Percentiles rank a stretch among this genome's conserved stretches.
Conservation (phyloP, 2,888 invertebrate genomes). For the Tryphoninae sp. region DNA sequence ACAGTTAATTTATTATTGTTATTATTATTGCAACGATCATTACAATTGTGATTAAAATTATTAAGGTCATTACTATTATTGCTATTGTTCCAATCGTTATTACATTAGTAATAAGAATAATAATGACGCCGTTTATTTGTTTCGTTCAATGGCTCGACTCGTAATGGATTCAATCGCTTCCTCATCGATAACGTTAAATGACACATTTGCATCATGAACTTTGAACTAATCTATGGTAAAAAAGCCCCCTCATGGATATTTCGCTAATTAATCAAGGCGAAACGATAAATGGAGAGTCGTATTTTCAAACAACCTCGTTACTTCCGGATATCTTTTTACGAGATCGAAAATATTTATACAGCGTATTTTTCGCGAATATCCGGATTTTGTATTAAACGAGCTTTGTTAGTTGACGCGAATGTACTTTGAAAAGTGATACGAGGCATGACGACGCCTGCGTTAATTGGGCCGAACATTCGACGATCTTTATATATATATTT, state of each 20-base stretch:
- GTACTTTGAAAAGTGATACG: not conserved
- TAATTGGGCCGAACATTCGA: conserved; percentile 37
- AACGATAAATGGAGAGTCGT: not conserved
- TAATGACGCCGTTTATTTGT: not conserved
- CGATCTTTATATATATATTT: conserved; percentile 15
- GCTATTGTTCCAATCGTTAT: too few relatives aligned
- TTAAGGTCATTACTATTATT: too few relatives aligned
- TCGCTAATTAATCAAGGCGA: conserved; percentile 11
- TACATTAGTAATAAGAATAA: too few relatives aligned
- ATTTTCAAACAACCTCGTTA: not conserved
- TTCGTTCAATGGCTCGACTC: not conserved
- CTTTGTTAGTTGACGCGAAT: conserved; percentile 26
- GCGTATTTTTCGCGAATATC: conserved; percentile 22
- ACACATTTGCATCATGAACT: conserved; percentile 7
- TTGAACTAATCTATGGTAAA: conserved; percentile 1
- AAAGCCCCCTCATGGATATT: not conserved
- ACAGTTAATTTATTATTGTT: not conserved
- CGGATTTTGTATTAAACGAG: conserved; percentile 40
- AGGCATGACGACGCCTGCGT: not conserved
- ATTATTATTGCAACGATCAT: too few relatives aligned
- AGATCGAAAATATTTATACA: conserved; percentile 5
- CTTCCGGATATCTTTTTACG: not conserved
- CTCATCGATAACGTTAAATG: not conserved
- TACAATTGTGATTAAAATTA: too few relatives aligned
- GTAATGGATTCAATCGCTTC: not conserved